A percentile compares a stretch with the other conserved stretches of the same genome.
phyloP scores from a whole-genome alignment of 2,888 invertebrate genomes.

The Callinectes sapidus region DNA sequence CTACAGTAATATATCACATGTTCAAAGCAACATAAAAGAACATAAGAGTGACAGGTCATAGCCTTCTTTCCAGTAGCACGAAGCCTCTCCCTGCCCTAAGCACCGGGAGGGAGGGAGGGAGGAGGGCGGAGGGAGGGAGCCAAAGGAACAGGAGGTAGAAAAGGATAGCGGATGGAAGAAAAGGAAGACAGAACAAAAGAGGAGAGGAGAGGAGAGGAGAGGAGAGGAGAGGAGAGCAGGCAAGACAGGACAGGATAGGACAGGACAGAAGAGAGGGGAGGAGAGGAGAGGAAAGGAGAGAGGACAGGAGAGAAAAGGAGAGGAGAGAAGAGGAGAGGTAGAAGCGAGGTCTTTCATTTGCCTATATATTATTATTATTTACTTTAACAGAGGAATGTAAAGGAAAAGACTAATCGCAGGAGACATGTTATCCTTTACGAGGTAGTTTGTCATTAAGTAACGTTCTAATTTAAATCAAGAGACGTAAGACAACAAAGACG shows the following conservation, averaged over 20 bases:
- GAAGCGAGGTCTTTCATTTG: not conserved
- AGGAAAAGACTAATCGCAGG: no score
- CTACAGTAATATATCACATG: not conserved
- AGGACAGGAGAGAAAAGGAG: not conserved
- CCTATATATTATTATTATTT: no score
- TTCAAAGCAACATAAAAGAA: not conserved
- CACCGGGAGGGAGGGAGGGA: not conserved
- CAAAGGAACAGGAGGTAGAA: not conserved
- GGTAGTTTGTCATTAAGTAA: no score
- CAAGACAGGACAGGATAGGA: not conserved
- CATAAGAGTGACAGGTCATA: slow-evolving; percentile 2
- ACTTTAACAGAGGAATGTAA: no score
- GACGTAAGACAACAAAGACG: not conserved
- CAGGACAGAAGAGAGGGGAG: not conserved
- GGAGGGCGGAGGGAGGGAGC: not conserved
- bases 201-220: no score
- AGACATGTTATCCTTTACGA: no score
- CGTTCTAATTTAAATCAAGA: not conserved
- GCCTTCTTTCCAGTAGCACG: not conserved
- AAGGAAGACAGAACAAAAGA: not conserved
- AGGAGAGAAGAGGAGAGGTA: not conserved
- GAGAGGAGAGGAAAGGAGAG: not conserved
- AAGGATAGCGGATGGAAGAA: not conserved
- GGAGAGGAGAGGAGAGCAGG: not conserved
- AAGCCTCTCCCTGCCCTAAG: not conserved